Conservation (phyloP, 2,888 invertebrate genomes). For the Pristionchus exspectatus region DNA sequence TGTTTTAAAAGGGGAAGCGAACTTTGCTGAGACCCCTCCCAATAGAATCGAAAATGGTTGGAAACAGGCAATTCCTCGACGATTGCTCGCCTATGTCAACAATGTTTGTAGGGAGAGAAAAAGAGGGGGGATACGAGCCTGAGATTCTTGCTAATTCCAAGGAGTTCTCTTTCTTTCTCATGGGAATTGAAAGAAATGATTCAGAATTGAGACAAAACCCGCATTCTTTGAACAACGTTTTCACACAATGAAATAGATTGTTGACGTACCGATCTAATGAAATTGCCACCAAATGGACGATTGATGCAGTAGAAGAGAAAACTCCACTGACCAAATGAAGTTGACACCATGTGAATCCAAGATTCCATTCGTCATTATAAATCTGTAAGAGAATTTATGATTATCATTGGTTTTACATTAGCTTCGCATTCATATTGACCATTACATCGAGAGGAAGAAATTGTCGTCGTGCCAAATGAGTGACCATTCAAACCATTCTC, state of each 20-base stretch:
- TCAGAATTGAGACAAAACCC: background rate
- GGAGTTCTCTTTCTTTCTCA: background rate
- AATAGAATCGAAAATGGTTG: background rate
- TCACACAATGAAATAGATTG: background rate
- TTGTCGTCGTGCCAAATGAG: background rate
- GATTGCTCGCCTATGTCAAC: background rate
- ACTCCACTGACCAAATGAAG: conserved; percentile 70
- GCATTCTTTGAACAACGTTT: background rate
- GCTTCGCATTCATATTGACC: background rate
- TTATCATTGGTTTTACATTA: too few relatives aligned
- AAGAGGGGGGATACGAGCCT: background rate
- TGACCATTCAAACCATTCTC: background rate
- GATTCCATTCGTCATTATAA: conserved; percentile 69
- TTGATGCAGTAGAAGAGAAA: conserved; percentile 72
- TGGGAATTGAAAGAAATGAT: background rate
- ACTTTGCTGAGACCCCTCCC: background rate
- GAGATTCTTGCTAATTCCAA: background rate
- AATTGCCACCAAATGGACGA: conserved; percentile 73
- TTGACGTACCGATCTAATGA: conserved; percentile 67
- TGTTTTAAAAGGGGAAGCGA: background rate
- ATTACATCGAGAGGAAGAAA: too few relatives aligned
- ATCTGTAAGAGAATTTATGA: conserved; percentile 57
- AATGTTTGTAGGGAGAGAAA: background rate
- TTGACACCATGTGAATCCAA: conserved; percentile 69
- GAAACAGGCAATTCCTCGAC: background rate